Base-by-base conservation (phyloP, 2,888 invertebrate species). In the Aphrophora alni region DNA sequence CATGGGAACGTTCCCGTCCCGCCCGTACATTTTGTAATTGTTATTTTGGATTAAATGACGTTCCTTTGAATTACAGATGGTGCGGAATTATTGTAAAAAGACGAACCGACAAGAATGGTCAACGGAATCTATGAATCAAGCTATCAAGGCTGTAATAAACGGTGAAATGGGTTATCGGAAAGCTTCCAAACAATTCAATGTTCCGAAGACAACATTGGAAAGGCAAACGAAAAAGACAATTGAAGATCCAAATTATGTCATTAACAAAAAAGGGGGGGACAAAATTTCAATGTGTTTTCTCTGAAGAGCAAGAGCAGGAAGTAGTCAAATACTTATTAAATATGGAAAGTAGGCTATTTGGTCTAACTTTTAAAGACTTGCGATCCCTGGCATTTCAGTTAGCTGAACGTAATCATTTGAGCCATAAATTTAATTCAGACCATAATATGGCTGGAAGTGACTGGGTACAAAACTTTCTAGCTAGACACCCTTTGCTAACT, bases 361-460 rank as follows among this genome's bases (percentile, higher is more conserved):
- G 86, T 27, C 79, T 86, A 82, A 85, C 85, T 73, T 83, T 83
- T 81, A 81, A 83, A 81, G 85, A 85, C 76, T 77, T 85, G 77
- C 81, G 84, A 27, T 82, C 84, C 78, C 71, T 86, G 27, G 85
- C 85, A 14, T 86, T 79, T 80, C 83, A 84, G 28, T 80, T 84
- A 74, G 85, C 85, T 78, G 82, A 85, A 71, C 77, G 75, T 77
- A 85, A 85, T 83, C 82, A 81, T 25, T 79, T 85, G n/a, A 38
- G 33, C 1, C 83, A 87, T 83, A 81, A 82, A 78, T 87, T 87
- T 83, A 86, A 86, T 73, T n/a, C n/a, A n/a, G n/a, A n/a, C n/a
- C 5, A 14, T 10, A 44, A 44, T 14, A 2, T 44, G 44, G 5
- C 44, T 44, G 14, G 44, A 5, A 44, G 44, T 2, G 86, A 87